Percentiles rank a stretch among this genome's conserved stretches.
Conservation (phyloP, 2,797 vertebrate species). For the Pseudomugil gertrudae region DNA sequence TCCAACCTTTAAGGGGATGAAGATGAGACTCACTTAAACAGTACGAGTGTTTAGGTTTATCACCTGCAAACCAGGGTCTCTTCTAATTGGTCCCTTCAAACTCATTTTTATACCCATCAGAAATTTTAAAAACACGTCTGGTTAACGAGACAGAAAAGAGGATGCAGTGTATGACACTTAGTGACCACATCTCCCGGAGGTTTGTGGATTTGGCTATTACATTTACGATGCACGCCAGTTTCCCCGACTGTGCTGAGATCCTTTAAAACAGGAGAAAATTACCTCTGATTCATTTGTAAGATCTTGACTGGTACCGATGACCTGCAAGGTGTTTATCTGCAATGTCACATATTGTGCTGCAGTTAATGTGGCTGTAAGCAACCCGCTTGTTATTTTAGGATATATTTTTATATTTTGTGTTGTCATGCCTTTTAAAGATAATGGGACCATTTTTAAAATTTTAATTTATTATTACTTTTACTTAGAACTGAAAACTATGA, state of each 20-base stretch:
- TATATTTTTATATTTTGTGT: neutral
- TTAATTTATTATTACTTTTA: neutral
- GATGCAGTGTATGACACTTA: neutral
- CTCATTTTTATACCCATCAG: neutral
- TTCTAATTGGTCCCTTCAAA: neutral
- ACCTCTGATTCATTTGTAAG: neutral
- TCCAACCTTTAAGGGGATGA: neutral
- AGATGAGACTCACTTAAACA: neutral
- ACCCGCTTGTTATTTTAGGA: neutral
- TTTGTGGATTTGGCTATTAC: neutral
- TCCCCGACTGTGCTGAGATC: too few species aligned
- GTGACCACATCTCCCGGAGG: neutral
- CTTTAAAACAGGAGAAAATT: neutral
- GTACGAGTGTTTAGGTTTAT: conserved; percentile 3
- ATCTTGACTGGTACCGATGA: neutral
- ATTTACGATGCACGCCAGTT: neutral
- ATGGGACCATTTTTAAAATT: conserved; percentile 12
- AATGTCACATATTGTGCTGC: neutral
- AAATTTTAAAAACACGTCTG: neutral
- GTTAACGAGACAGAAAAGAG: neutral
- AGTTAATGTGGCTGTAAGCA: neutral
- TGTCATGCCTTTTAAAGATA: neutral
- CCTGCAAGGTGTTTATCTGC: neutral
- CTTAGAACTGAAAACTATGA: neutral
- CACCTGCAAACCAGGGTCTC: neutral